phyloP scores from a whole-genome alignment of 2,113 vertebrate genomes.

The Cephalopterus ornatus region DNA sequence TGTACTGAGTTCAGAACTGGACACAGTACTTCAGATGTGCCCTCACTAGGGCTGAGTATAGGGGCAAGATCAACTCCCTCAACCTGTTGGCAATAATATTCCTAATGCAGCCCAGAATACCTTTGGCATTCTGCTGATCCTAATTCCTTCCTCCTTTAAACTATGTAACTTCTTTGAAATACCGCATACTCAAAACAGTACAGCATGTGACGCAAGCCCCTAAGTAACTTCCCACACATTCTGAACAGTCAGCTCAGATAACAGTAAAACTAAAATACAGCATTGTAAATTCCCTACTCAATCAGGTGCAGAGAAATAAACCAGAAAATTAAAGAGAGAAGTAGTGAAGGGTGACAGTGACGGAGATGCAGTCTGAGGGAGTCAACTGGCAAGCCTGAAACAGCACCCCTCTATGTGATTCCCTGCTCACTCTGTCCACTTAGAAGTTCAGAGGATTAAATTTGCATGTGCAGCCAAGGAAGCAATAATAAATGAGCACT shows the following conservation, averaged over 20 bases:
- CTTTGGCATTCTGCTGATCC: accelerated
- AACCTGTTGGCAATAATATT: not conserved
- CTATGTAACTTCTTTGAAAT: not conserved
- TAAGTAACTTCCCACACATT: not conserved
- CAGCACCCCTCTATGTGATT: not conserved
- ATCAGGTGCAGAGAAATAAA: not conserved
- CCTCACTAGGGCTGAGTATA: not conserved
- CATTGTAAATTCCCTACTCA: not conserved
- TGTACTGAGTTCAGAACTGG: not conserved
- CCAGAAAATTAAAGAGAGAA: not conserved
- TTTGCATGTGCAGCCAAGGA: not conserved
- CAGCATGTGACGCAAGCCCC: accelerated
- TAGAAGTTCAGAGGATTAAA: not conserved
- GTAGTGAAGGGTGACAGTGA: accelerated
- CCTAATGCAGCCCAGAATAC: not conserved
- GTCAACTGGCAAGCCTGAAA: not conserved
- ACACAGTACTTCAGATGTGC: not conserved
- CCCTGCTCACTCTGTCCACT: not conserved
- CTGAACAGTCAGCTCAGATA: not conserved
- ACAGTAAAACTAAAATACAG: not conserved
- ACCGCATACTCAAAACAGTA: not conserved
- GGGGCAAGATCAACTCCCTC: not conserved
- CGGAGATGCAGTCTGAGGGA: not conserved
- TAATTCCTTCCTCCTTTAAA: not conserved
- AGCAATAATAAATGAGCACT: accelerated